Conservation (phyloP, 2,888 invertebrate species). For the Heterodera filipjevi region DNA sequence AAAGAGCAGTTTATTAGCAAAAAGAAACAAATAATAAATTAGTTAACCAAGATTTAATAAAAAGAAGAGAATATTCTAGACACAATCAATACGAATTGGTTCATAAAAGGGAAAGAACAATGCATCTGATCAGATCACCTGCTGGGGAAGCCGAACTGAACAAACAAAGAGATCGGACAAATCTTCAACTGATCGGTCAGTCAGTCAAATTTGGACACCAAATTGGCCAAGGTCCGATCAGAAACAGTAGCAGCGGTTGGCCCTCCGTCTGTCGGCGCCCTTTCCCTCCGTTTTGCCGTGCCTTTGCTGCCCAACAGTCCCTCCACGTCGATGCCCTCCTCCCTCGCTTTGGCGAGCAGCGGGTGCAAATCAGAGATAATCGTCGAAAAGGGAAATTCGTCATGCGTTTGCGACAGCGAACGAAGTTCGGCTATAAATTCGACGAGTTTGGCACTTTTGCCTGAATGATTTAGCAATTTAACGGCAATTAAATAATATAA, state of each 20-base stretch:
- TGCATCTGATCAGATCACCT: no score
- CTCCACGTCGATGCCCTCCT: neutral
- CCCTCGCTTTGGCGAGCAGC: neutral
- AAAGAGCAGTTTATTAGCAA: no score
- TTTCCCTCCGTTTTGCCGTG: neutral
- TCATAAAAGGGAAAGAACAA: no score
- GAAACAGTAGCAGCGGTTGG: neutral
- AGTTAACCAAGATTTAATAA: no score
- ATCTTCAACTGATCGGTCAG: neutral
- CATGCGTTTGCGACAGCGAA: neutral
- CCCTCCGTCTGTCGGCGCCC: neutral
- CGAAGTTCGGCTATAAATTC: constrained; percentile 12
- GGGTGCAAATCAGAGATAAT: neutral
- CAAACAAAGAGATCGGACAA: no score
- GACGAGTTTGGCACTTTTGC: neutral
- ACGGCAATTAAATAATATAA: no score
- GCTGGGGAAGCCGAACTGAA: no score
- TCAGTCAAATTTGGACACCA: neutral
- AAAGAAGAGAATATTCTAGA: no score
- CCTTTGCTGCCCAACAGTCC: neutral
- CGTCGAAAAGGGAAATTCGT: neutral
- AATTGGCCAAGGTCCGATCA: neutral
- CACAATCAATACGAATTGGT: no score
- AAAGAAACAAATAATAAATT: no score
- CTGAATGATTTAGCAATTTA: neutral